Percentiles rank a stretch among this genome's conserved stretches.
phyloP scores from a whole-genome alignment of 1,140 invertebrate genomes.

The Cyclina sinensis region DNA sequence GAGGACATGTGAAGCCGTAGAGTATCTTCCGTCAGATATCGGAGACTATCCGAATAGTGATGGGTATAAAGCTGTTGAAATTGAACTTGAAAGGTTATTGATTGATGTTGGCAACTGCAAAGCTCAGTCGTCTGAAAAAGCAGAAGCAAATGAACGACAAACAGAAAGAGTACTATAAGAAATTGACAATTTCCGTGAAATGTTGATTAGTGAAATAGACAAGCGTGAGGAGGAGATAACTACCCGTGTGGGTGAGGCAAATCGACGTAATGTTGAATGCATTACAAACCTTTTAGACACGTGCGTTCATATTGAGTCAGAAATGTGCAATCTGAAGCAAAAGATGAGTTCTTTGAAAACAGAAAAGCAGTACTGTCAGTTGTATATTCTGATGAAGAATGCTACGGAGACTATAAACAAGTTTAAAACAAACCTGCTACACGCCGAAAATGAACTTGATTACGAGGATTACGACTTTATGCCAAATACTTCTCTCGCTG shows the following conservation, averaged over 20 bases:
- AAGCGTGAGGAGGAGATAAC: neutral
- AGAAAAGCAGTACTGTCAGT: neutral
- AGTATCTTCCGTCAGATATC: neutral
- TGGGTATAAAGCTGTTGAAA: neutral
- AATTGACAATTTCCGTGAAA: conserved; percentile 1
- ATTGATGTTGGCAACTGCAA: neutral
- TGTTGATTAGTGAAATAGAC: neutral
- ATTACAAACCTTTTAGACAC: neutral
- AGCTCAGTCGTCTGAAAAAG: neutral
- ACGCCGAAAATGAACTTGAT: neutral
- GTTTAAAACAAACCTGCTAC: neutral
- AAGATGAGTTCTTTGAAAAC: neutral
- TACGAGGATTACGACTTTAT: neutral
- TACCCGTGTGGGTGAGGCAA: neutral
- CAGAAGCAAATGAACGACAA: neutral
- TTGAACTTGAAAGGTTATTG: neutral
- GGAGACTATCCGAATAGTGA: neutral
- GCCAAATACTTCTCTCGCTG: neutral
- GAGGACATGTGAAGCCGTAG: neutral
- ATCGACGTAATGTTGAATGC: neutral
- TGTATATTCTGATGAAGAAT: neutral
- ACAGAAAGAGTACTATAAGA: neutral
- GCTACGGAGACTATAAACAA: neutral
- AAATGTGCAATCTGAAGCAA: neutral
- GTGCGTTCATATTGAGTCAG: neutral